Conservation (phyloP, 2,113 vertebrate species). For the Dasyprocta punctata region DNA sequence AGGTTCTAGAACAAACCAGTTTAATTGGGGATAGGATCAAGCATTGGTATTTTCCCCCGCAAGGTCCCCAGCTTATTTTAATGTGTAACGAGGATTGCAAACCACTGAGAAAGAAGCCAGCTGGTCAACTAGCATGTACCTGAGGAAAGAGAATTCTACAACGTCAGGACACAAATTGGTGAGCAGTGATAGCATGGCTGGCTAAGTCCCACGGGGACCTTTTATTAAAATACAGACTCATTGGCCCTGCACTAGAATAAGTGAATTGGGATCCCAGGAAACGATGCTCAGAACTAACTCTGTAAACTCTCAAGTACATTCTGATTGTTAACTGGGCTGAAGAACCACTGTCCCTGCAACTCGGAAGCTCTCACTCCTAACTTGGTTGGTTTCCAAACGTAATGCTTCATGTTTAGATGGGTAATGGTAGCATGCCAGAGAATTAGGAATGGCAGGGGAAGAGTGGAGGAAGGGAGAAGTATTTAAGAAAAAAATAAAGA, state of each 20-base stretch:
- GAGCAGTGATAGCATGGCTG: not conserved
- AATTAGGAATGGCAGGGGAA: constrained; percentile 22
- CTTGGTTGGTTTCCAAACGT: constrained; percentile 15
- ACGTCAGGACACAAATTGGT: not conserved
- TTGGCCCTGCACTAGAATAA: not conserved
- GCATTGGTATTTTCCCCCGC: not conserved
- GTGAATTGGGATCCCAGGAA: not conserved
- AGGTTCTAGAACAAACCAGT: not conserved
- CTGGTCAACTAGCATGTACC: not conserved
- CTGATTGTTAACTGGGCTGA: not conserved
- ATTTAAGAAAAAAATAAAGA: constrained; percentile 82
- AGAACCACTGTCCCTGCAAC: not conserved
- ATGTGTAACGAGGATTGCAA: not conserved
- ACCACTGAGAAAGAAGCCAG: not conserved
- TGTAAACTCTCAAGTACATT: not conserved
- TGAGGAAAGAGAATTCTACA: not conserved
- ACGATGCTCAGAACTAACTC: not conserved
- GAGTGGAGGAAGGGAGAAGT: constrained; percentile 71
- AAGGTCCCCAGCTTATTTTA: not conserved
- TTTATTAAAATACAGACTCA: constrained; percentile 37
- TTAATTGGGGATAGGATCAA: not conserved
- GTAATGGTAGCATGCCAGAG: not conserved
- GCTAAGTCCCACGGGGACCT: not conserved
- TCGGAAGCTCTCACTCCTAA: not conserved
- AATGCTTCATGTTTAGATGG: not conserved